Conservation (phyloP, 2,888 invertebrate genomes). For the Homarus gammarus region DNA sequence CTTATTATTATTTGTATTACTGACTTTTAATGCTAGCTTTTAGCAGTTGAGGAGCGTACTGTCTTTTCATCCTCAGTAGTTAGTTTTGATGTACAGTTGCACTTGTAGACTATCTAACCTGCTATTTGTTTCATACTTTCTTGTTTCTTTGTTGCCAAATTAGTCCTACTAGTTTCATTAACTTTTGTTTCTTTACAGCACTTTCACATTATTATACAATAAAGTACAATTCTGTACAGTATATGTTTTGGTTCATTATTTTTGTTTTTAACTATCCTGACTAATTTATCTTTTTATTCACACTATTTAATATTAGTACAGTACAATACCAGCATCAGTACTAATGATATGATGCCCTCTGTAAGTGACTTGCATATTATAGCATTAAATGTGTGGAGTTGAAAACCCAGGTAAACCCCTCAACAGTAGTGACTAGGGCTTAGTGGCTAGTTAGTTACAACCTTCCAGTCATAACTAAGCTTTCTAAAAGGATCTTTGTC, state of each 20-base stretch:
- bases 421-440: no score
- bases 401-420: no score
- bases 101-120: constrained; percentile 21
- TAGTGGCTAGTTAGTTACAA: no score
- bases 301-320: no score
- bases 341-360: no score
- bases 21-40: not conserved
- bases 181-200: not conserved
- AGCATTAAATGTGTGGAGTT: no score
- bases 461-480: no score
- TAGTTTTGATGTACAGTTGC: constrained; percentile 17
- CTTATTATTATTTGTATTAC: not conserved
- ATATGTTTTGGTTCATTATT: not conserved
- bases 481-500: no score
- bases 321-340: no score
- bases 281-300: no score
- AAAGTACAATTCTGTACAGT: not conserved
- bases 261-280: no score
- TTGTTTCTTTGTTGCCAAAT: constrained; percentile 43
- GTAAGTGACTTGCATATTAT: no score
- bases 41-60: not conserved
- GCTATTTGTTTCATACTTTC: not conserved
- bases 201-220: not conserved
- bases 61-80: not conserved
- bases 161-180: not conserved